Conservation (phyloP, 2,888 invertebrate genomes). For the Eulithis testata region DNA sequence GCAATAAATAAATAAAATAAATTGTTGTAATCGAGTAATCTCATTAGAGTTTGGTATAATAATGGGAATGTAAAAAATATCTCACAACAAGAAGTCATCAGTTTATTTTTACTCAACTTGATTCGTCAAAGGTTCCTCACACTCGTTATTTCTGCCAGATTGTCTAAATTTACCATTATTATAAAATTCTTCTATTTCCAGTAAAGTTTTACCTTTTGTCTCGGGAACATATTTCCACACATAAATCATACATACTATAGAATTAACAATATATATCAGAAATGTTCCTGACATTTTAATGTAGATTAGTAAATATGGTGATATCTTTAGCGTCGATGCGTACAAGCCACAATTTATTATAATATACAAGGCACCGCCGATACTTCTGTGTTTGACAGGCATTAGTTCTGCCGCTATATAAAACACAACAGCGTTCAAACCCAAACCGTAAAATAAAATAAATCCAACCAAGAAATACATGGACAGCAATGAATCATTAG, state of each 20-base stretch:
- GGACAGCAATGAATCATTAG: slow-evolving; percentile 27
- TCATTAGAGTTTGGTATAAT: too few relatives aligned
- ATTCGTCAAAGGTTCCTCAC: neutral
- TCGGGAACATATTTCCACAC: slow-evolving; percentile 41
- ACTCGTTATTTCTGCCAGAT: neutral
- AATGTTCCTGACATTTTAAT: slow-evolving; percentile 30
- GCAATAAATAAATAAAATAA: too few relatives aligned
- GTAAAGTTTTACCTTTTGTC: slow-evolving; percentile 37
- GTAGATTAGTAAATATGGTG: slow-evolving; percentile 32
- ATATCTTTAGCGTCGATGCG: slow-evolving; percentile 28
- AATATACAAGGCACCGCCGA: slow-evolving; percentile 33
- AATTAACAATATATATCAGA: slow-evolving; percentile 25
- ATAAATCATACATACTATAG: slow-evolving; percentile 25
- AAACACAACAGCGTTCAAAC: slow-evolving; percentile 25
- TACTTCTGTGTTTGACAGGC: slow-evolving; percentile 37
- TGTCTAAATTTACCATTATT: slow-evolving; percentile 13
- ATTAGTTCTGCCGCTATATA: slow-evolving; percentile 33
- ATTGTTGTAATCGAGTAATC: too few relatives aligned
- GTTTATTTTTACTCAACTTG: neutral
- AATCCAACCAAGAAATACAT: slow-evolving; percentile 30
- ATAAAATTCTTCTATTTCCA: slow-evolving; percentile 39
- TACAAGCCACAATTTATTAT: slow-evolving; percentile 31
- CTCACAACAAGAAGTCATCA: neutral
- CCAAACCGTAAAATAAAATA: slow-evolving; percentile 24
- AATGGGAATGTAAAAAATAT: neutral